Percentiles rank a stretch among this genome's conserved stretches.
These are phyloP conservation scores for Amphiduros pacificus DNA, from an alignment of 2,888 invertebrate genomes.

Conservation along the genomic window DNA sequence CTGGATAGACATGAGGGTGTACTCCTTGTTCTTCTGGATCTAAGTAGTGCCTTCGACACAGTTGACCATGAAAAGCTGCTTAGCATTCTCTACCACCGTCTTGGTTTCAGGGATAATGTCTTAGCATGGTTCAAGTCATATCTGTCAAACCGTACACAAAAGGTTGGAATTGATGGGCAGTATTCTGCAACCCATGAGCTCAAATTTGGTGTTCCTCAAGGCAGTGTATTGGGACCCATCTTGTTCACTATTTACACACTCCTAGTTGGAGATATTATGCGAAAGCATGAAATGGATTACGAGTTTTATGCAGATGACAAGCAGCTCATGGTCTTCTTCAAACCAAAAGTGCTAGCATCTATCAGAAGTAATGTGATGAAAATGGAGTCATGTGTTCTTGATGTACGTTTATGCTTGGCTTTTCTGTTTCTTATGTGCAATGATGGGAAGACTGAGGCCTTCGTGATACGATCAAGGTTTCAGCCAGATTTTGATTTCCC, in stretches of 20 bases:
- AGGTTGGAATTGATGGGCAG: not conserved
- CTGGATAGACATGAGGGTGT: not conserved
- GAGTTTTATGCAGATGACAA: too few relatives aligned
- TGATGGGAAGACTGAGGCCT: too few relatives aligned
- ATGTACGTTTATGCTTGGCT: too few relatives aligned
- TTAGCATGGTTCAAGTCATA: slow-evolving; percentile 15
- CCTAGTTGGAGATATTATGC: too few relatives aligned
- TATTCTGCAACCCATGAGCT: not conserved
- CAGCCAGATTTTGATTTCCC: too few relatives aligned
- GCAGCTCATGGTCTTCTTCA: too few relatives aligned
- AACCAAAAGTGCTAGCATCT: too few relatives aligned
- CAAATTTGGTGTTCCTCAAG: slow-evolving; percentile 16
- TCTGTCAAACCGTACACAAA: slow-evolving; percentile 8
- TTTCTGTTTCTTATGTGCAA: too few relatives aligned
- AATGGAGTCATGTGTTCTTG: too few relatives aligned
- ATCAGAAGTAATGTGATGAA: too few relatives aligned
- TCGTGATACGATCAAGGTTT: too few relatives aligned
- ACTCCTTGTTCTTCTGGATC: not conserved
- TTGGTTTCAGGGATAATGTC: slow-evolving; percentile 8
- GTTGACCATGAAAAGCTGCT: not conserved
- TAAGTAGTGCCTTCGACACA: not conserved
- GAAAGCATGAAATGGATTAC: too few relatives aligned
- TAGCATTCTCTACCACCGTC: not conserved
- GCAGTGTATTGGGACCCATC: slow-evolving; percentile 11
- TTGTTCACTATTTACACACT: slow-evolving; percentile 1